Evolutionary conservation across 1,140 invertebrate genomes (phyloP).

Genomic region (Chelonus insularis): DNA sequence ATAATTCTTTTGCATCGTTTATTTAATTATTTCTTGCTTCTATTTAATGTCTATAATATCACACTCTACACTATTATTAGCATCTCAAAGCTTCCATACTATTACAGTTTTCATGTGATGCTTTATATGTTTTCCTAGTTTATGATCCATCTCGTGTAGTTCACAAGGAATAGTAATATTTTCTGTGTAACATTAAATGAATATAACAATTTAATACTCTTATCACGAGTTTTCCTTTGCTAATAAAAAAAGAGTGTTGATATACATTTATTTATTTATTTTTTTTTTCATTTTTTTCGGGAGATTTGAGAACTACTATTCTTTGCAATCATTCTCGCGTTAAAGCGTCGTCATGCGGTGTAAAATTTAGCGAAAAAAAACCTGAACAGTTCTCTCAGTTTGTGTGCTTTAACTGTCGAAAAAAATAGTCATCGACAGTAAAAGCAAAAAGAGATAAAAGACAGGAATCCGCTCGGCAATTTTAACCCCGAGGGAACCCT

Average conservation of each 20-base stretch:
- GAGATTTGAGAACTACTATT: slow-evolving; percentile 1
- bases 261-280: not conserved
- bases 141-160: not conserved
- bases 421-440: slow-evolving; percentile 3
- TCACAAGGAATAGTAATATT: not conserved
- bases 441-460: slow-evolving; percentile 8
- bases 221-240: not conserved
- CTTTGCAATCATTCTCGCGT: slow-evolving; percentile 12
- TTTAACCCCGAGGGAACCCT: slow-evolving; percentile 26
- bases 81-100: not conserved
- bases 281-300: slow-evolving; percentile 1
- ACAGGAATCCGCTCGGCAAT: slow-evolving; percentile 8
- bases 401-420: not conserved
- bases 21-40: not conserved
- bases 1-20: not conserved
- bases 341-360: slow-evolving; percentile 8
- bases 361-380: slow-evolving; percentile 18
- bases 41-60: not conserved
- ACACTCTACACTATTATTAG: not conserved
- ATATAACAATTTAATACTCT: not conserved
- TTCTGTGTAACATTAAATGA: no score
- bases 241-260: not conserved
- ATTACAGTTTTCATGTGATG: not conserved
- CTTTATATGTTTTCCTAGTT: slow-evolving; percentile 1
- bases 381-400: no score